Percentiles rank a stretch among this genome's conserved stretches.
These are phyloP conservation scores for Adoxophyes honmai DNA, from an alignment of 1,140 invertebrate genomes.

Conservation along the genomic window DNA sequence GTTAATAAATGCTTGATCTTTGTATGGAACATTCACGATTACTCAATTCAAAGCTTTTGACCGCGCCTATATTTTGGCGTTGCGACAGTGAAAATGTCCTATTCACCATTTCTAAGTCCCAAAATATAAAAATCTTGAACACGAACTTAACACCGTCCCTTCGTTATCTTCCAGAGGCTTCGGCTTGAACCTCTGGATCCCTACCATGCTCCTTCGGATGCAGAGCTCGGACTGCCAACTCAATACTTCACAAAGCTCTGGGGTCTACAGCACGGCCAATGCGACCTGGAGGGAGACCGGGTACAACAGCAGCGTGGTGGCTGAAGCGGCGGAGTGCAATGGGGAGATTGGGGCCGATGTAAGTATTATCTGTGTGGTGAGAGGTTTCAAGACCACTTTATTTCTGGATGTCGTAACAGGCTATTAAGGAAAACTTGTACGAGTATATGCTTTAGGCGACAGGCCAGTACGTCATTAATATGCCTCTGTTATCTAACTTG, in stretches of 20 bases:
- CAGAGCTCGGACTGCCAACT: conserved; percentile 46
- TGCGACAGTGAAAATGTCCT: no score
- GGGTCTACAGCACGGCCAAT: conserved; percentile 43
- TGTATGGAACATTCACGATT: no score
- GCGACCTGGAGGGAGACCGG: conserved; percentile 34
- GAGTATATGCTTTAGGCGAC: no score
- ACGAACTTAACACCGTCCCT: neutral
- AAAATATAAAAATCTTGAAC: neutral
- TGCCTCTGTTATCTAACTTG: no score
- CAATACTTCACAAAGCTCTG: conserved; percentile 28
- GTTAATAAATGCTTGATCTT: no score
- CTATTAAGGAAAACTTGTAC: no score
- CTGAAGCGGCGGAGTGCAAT: neutral
- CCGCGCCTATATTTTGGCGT: no score
- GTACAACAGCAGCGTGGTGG: neutral
- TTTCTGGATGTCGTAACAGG: no score
- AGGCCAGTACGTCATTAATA: no score
- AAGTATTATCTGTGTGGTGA: conserved; percentile 15
- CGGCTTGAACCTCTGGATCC: conserved; percentile 84
- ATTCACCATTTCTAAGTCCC: no score
- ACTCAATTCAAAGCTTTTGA: no score
- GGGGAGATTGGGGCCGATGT: conserved; percentile 50
- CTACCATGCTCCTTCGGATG: conserved; percentile 80
- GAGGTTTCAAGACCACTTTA: no score
- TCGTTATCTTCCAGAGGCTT: conserved; percentile 78